These are phyloP conservation scores for Gerris lacustris DNA, from an alignment of 2,888 invertebrate genomes.

Conservation along the genomic window DNA sequence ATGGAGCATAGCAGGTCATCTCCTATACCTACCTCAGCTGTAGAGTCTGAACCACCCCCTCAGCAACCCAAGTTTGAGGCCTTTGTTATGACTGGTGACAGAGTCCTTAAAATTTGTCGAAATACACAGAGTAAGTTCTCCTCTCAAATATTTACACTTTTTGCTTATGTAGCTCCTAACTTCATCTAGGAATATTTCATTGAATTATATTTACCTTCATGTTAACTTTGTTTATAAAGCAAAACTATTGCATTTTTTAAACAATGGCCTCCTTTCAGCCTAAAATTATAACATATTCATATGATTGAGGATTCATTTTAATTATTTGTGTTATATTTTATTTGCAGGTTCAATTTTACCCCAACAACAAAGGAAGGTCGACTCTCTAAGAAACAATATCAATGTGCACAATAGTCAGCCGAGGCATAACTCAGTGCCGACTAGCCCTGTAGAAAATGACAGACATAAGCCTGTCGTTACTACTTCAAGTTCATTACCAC, in stretches of 20 bases:
- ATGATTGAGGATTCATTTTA: neutral
- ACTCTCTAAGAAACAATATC: constrained; percentile 35
- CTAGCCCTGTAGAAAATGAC: constrained; percentile 54
- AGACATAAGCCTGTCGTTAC: constrained; percentile 27
- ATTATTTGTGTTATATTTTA: neutral
- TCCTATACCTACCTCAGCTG: constrained; percentile 29
- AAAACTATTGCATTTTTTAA: no score
- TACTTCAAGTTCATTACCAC: constrained; percentile 17
- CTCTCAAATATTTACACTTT: neutral
- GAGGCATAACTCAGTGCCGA: constrained; percentile 52
- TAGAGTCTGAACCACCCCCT: constrained; percentile 19
- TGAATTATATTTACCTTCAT: constrained; percentile 6
- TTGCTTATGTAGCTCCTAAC: neutral
- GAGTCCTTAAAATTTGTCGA: constrained; percentile 81
- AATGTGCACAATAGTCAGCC: constrained; percentile 40
- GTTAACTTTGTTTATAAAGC: no score
- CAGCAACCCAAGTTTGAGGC: constrained; percentile 62
- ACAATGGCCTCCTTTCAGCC: no score
- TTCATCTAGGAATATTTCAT: neutral
- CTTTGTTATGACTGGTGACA: constrained; percentile 95
- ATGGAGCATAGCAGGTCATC: constrained; percentile 21
- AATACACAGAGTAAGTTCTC: constrained; percentile 54
- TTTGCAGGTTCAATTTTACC: constrained; percentile 40
- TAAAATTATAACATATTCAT: no score
- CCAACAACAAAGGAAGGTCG: constrained; percentile 47